A percentile compares a stretch with the other conserved stretches of the same genome.
Evolutionary conservation across 1,140 invertebrate genomes (phyloP).

Genomic region (Saccostrea echinata): DNA sequence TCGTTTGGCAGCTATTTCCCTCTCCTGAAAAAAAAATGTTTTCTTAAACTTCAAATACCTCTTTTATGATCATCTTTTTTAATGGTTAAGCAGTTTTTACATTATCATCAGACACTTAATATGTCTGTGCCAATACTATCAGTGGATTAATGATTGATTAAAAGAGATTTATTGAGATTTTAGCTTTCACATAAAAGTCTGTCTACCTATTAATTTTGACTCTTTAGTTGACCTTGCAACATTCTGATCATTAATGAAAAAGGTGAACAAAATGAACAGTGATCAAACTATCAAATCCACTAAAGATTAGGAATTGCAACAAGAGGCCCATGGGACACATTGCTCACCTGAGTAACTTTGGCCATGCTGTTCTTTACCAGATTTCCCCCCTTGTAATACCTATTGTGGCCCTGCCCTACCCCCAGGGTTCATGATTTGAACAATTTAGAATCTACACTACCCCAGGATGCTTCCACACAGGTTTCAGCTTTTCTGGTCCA

Average conservation of each 20-base stretch:
- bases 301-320: too few species aligned
- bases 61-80: neutral
- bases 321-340: too few species aligned
- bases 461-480: too few species aligned
- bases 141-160: neutral
- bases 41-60: neutral
- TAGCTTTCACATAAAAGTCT: neutral
- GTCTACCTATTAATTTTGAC: neutral
- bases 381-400: too few species aligned
- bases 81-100: neutral
- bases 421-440: too few species aligned
- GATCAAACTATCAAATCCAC: too few species aligned
- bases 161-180: neutral
- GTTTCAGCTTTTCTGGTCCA: too few species aligned
- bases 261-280: too few species aligned
- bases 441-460: too few species aligned
- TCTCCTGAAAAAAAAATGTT: conserved; percentile 55
- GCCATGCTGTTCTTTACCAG: too few species aligned
- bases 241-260: neutral
- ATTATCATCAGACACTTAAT: conserved; percentile 10
- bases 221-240: neutral
- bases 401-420: too few species aligned
- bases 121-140: neutral
- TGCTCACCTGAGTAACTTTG: too few species aligned
- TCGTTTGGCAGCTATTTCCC: conserved; percentile 68